Conservation (phyloP, 92 coral and sea anemone species). For the Diadumene lineata region DNA sequence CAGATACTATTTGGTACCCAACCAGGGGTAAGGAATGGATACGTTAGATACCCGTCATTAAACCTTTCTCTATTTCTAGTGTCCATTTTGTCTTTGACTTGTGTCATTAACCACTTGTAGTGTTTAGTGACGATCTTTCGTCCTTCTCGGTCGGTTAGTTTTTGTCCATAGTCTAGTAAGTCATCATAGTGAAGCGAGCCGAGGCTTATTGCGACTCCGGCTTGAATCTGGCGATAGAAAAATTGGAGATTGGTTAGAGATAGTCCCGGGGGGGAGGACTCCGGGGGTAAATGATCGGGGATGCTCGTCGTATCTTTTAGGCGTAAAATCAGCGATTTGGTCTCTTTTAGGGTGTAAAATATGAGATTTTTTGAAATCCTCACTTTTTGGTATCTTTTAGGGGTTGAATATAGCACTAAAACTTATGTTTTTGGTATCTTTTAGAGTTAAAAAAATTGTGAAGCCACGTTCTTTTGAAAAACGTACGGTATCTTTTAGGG, state of each 20-base stretch:
- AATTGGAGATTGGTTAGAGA: background rate
- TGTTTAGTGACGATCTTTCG: slow-evolving; percentile 62
- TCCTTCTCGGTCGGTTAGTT: slow-evolving; percentile 52
- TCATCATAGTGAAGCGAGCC: slow-evolving; percentile 92
- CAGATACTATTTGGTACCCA: slow-evolving; percentile 94
- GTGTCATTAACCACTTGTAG: slow-evolving; percentile 51
- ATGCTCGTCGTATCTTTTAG: too few relatives aligned
- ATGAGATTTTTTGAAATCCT: too few relatives aligned
- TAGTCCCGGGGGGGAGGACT: too few relatives aligned
- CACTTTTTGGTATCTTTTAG: too few relatives aligned
- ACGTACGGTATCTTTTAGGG: too few relatives aligned
- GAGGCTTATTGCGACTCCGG: slow-evolving; percentile 91
- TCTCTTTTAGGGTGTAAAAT: too few relatives aligned
- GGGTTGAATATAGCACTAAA: too few relatives aligned
- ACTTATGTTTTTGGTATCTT: too few relatives aligned
- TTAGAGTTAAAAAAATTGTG: too few relatives aligned
- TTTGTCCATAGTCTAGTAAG: slow-evolving; percentile 78
- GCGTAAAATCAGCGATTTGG: too few relatives aligned
- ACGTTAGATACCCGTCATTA: slow-evolving; percentile 86
- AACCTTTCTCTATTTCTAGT: slow-evolving; percentile 58
- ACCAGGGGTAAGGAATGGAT: slow-evolving; percentile 92
- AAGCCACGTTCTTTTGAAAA: too few relatives aligned
- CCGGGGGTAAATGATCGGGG: too few relatives aligned
- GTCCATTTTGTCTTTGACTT: slow-evolving; percentile 73
- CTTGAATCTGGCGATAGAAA: slow-evolving; percentile 60